Base-by-base conservation (phyloP, 2,888 invertebrate genomes). In the Andrena bucephala region DNA sequence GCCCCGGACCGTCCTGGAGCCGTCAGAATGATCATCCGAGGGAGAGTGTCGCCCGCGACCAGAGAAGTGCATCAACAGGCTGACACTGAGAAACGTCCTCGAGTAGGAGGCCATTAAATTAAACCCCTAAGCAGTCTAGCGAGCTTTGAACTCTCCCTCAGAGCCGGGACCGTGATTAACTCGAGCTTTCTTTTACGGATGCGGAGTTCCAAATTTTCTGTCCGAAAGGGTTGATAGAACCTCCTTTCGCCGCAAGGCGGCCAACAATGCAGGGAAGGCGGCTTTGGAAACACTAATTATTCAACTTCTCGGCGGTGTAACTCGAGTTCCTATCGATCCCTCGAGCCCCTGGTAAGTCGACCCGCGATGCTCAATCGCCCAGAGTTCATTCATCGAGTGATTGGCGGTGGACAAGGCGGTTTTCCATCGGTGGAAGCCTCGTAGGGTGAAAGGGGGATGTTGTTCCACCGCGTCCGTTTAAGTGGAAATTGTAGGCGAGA, bases 31-130 rank as follows among this genome's bases (percentile, higher is more conserved):
- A 2, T 66, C 73, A 84, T 70, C 59, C 59, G 75, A 86, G 77
- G 73, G 77, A 82, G 63, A 36, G 77, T 57, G 75, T 60, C 62
- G n/a, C 33, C 27, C 68, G 77, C 71, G 76, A 86, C 87, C 77
- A 78, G 70, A 76, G 79, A 89, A 90, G 85, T 88, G 89, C 91
- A 90, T 89, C 91, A 89, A 82, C 81, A 71, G 77, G 84, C 77
- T 87, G 90, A 89, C 90, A 87, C 83, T 89, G 87, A 89, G 85
- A 87, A 89, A 89, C 87, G 78, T 76, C 75, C 72, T n/a, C 75
- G 72, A 80, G 70, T 54, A 75, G 62, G 24, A 62, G 59, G 81
- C 79, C 82, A 82, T 89, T 89, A 88, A 88, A 89, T 89, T 86
- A 85, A 86, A 68, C 72, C 20, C 24, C n/a, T 63, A 8, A 42